phyloP scores from a whole-genome alignment of 2,113 vertebrate genomes.

The Erpornis zantholeuca region DNA sequence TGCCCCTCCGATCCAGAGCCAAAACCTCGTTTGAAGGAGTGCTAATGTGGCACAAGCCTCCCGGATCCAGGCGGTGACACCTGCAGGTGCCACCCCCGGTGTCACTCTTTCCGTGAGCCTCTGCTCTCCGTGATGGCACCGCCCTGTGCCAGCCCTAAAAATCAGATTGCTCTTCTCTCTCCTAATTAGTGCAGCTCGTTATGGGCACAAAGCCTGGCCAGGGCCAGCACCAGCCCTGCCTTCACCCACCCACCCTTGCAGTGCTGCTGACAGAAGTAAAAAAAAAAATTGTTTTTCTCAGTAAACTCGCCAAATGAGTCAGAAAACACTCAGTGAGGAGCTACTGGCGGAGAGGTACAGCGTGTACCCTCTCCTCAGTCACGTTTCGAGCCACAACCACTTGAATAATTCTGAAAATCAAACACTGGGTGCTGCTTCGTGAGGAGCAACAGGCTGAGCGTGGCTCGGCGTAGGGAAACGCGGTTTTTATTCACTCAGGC shows the following conservation, averaged over 20 bases:
- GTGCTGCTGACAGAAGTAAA: slow-evolving; percentile 61
- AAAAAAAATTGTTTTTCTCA: slow-evolving; percentile 67
- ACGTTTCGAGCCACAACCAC: slow-evolving; percentile 70
- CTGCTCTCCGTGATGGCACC: not conserved
- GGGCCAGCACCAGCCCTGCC: not conserved
- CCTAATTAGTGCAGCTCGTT: not conserved
- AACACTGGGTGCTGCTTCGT: not conserved
- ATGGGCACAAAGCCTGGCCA: not conserved
- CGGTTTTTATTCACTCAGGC: not conserved
- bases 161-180: not conserved
- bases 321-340: slow-evolving; percentile 45
- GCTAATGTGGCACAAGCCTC: fast-evolving
- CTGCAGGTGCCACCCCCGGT: not conserved
- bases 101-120: not conserved
- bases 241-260: not conserved
- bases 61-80: not conserved
- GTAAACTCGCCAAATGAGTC: slow-evolving; percentile 68
- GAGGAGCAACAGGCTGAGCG: not conserved
- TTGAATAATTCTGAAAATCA: slow-evolving; percentile 61
- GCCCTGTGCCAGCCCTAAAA: not conserved
- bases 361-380: slow-evolving; percentile 45
- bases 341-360: not conserved
- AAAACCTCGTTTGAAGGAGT: fast-evolving
- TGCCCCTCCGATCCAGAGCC: not conserved
- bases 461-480: fast-evolving